These are phyloP conservation scores for Pseudocheirus occidentalis DNA, from an alignment of 2,797 vertebrate genomes.

Conservation along the genomic window DNA sequence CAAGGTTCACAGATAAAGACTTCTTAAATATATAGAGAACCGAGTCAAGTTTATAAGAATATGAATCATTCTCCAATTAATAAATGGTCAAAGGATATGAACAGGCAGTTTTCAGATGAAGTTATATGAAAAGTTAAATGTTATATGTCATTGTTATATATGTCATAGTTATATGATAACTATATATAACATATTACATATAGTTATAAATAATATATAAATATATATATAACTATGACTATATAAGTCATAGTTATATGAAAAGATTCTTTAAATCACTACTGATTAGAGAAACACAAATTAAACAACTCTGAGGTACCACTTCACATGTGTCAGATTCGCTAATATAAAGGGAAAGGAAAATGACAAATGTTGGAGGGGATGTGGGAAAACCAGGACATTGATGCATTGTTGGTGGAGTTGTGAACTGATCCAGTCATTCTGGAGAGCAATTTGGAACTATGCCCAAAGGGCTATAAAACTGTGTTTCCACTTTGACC, in stretches of 20 bases:
- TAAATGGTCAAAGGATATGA: not conserved
- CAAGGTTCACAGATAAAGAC: not conserved
- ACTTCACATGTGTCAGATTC: not conserved
- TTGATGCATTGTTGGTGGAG: not conserved
- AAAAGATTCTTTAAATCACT: not conserved
- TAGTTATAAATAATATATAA: no score
- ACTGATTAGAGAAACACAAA: not conserved
- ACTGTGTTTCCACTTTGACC: not conserved
- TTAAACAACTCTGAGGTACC: not conserved
- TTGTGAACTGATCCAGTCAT: not conserved
- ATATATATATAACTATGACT: no score
- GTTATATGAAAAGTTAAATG: no score
- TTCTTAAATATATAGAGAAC: not conserved
- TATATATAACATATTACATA: no score
- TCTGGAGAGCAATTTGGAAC: not conserved
- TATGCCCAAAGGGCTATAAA: not conserved
- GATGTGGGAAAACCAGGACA: not conserved
- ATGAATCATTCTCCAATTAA: not conserved
- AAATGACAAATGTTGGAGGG: not conserved
- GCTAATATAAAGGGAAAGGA: not conserved
- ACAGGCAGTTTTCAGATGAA: not conserved
- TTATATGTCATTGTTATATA: no score
- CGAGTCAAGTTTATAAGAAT: not conserved
- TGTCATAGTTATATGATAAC: no score
- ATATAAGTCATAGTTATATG: no score